These are phyloP conservation scores for Eupithecia dodoneata DNA, from an alignment of 2,888 invertebrate genomes.

Conservation along the genomic window DNA sequence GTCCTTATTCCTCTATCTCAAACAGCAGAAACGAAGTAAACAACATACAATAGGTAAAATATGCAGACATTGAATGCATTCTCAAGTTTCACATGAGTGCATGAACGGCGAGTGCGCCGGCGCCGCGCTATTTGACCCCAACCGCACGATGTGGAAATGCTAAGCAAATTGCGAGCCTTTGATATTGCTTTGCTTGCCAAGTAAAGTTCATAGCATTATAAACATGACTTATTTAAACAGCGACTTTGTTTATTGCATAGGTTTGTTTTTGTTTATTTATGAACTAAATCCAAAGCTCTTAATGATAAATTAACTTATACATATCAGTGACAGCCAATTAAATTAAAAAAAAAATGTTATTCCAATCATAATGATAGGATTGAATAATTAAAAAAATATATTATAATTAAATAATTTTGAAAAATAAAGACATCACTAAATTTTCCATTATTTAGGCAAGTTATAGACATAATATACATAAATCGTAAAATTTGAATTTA, in stretches of 20 bases:
- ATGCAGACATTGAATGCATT: slow-evolving; percentile 38
- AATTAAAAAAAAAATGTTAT: too few species aligned
- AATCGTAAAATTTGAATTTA: too few species aligned
- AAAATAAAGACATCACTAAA: too few species aligned
- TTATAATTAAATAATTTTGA: too few species aligned
- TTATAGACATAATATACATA: too few species aligned
- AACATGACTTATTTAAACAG: not conserved
- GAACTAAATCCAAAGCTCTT: too few species aligned
- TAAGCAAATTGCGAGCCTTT: slow-evolving; percentile 36
- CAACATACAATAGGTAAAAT: slow-evolving; percentile 29
- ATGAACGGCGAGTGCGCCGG: slow-evolving; percentile 41
- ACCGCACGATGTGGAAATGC: slow-evolving; percentile 40
- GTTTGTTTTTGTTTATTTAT: not conserved
- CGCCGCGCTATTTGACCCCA: slow-evolving; percentile 46
- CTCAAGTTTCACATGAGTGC: slow-evolving; percentile 43
- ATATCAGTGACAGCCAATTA: too few species aligned
- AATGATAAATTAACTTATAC: too few species aligned
- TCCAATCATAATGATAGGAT: too few species aligned
- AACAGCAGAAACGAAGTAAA: slow-evolving; percentile 18
- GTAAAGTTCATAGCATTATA: slow-evolving; percentile 37
- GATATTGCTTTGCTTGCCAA: slow-evolving; percentile 20
- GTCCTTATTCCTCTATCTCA: slow-evolving; percentile 16
- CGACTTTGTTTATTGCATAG: not conserved
- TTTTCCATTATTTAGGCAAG: too few species aligned
- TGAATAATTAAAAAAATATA: too few species aligned